Base-by-base conservation (phyloP, 2,113 vertebrate species). In the Actenoides hombroni region DNA sequence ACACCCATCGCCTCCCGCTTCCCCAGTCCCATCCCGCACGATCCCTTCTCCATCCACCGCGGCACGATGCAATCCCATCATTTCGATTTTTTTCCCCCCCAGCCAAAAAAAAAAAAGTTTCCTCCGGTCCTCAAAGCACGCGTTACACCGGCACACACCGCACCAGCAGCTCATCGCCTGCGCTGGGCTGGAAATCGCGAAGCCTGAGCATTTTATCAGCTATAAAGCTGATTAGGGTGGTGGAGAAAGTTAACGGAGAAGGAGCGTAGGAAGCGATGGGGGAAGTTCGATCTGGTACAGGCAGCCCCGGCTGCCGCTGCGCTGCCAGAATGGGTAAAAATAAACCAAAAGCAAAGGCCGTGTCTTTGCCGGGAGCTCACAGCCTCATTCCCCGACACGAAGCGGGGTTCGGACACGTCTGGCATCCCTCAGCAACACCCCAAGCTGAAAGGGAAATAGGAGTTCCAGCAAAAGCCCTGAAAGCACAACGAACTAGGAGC, bases 141-240 rank as follows among this genome's bases (percentile, higher is more conserved):
- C 42, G 35, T 37, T 44, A 0, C 49, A 5, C 11, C 81, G 2
- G 3, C 13, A 8, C 33, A 1, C 0, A 2, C 13, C 39, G 1
- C 68, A 4, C 13, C 29, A 6, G 37, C 11, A 3, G 7, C 42
- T 33, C 11, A 8, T 4, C 1, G 49, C 13, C 86, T 8, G 53
- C 35, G 40, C 68, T 2, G 57, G 63, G 53, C 68, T 13, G 57
- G 63, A 14, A 20, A 46, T 4, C 1, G 64, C 42, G 3, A 67
- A 67, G 44, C 63, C 42, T 1, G 5, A 35, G 79, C 37, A 13
- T 33, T 25, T 20, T 2, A 17, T 8, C 68, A 17, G 53, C 69
- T 9, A 7, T 7, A 4, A 57, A 33, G 44, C 48, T 19, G 70
- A 21, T 54, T 9, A 4, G 3, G 31, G 74, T 3, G 75, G 18